Conservation (phyloP, 2,113 vertebrate species). For the Heptranchias perlo region DNA sequence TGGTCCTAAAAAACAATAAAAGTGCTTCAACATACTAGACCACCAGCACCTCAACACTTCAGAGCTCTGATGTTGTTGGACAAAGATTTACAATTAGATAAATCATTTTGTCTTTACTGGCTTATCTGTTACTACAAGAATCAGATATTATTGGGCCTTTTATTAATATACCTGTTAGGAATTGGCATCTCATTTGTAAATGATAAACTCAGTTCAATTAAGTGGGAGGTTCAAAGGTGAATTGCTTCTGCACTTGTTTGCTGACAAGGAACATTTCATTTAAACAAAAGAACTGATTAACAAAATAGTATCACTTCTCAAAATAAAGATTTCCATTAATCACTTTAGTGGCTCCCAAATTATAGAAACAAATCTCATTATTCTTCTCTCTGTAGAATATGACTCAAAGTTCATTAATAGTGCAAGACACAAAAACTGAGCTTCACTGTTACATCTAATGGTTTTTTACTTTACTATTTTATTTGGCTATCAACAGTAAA, state of each 20-base stretch:
- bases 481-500: not conserved
- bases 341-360: no score
- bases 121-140: not conserved
- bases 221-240: not conserved
- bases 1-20: not conserved
- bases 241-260: not conserved
- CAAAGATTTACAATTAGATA: not conserved
- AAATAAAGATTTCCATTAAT: not conserved
- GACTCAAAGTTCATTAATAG: not conserved
- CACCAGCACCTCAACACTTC: not conserved
- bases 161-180: not conserved
- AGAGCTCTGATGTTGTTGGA: not conserved
- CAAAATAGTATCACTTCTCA: not conserved
- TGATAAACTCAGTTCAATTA: constrained; percentile 9
- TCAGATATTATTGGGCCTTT: not conserved
- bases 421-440: not conserved
- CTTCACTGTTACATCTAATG: not conserved
- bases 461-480: not conserved
- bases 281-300: constrained; percentile 7
- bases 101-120: not conserved
- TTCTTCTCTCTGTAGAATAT: not conserved
- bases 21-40: not conserved
- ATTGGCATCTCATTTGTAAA: not conserved
- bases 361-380: not conserved
- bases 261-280: not conserved